Percentiles rank a stretch among this genome's conserved stretches.
These are phyloP conservation scores for Temnothorax longispinosus DNA, from an alignment of 1,140 invertebrate species.

Conservation along the genomic window DNA sequence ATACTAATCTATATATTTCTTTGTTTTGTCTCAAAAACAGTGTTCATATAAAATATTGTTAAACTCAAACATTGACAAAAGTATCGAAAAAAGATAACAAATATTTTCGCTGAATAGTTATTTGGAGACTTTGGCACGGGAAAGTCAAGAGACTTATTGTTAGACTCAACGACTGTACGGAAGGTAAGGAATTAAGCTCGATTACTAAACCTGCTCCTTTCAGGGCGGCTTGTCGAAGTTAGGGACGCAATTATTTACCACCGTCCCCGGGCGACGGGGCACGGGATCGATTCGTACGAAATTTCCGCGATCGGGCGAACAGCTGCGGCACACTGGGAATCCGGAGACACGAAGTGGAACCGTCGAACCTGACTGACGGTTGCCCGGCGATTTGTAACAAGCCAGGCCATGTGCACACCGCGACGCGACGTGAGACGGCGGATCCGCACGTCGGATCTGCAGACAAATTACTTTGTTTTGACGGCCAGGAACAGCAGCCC, in stretches of 20 bases:
- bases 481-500: constrained; percentile 58
- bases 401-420: constrained; percentile 22
- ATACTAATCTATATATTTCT: neutral
- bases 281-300: constrained; percentile 40
- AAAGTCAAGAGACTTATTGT: neutral
- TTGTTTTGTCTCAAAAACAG: neutral
- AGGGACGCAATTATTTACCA: constrained; percentile 41
- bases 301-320: constrained; percentile 59
- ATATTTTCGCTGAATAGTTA: neutral
- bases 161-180: neutral
- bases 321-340: constrained; percentile 63
- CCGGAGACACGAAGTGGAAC: constrained; percentile 50
- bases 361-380: constrained; percentile 67
- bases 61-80: neutral
- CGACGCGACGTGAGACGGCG: constrained; percentile 65
- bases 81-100: neutral
- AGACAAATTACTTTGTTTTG: constrained; percentile 75
- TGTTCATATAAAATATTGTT: neutral
- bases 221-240: constrained; percentile 13
- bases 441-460: constrained; percentile 57
- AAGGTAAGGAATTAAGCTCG: neutral
- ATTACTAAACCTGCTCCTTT: neutral
- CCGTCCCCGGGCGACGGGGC: neutral
- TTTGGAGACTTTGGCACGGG: neutral
- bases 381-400: constrained; percentile 67